These are phyloP conservation scores for Canis aureus DNA, from an alignment of 2,113 vertebrate genomes.

Conservation along the genomic window DNA sequence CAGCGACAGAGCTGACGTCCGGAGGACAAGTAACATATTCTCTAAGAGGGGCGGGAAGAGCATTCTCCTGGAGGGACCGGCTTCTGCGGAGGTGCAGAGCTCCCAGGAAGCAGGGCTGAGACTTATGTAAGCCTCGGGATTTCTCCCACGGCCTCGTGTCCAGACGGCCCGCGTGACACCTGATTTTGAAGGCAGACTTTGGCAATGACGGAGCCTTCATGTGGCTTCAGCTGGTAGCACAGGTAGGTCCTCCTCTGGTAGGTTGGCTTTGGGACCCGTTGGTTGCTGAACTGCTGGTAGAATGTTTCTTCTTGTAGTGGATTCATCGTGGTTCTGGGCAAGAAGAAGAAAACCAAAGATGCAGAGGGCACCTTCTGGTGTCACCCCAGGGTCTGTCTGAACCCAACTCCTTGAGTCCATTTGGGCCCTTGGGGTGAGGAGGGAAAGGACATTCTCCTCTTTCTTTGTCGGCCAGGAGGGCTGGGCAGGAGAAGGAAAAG, in stretches of 20 bases:
- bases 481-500: background rate
- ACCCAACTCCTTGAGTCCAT: background rate
- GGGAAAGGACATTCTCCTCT: background rate
- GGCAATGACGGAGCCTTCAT: rapidly evolving
- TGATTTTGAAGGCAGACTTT: slow-evolving; percentile 8
- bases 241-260: background rate
- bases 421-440: background rate
- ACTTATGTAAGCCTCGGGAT: background rate
- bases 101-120: background rate
- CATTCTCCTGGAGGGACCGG: background rate
- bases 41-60: background rate
- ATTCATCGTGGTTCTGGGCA: background rate
- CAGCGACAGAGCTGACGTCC: background rate
- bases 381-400: background rate
- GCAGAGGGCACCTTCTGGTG: rapidly evolving
- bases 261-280: rapidly evolving
- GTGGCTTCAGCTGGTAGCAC: slow-evolving; percentile 28
- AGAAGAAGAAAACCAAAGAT: background rate
- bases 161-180: background rate
- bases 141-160: background rate
- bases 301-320: background rate
- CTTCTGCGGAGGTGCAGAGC: too few species aligned
- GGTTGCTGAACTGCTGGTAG: slow-evolving; percentile 51
- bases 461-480: background rate
- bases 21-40: background rate